Percentiles rank a stretch among this genome's conserved stretches.
Evolutionary conservation across 2,888 invertebrate genomes (phyloP).

Genomic region (Caenorhabditis panamensis): DNA sequence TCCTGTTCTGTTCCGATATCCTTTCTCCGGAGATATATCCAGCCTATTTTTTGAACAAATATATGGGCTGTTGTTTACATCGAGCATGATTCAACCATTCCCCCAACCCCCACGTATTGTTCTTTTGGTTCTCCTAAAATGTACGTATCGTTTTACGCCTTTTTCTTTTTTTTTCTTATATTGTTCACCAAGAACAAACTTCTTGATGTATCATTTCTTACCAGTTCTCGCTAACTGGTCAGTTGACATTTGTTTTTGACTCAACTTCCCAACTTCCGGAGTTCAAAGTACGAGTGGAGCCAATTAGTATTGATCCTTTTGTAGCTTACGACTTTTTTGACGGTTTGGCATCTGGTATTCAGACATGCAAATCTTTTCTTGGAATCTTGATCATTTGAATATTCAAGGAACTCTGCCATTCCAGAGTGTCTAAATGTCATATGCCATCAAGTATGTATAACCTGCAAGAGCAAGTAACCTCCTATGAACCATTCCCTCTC

Average conservation of each 20-base stretch:
- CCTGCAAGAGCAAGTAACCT: too few species aligned
- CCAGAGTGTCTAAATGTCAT: conserved; percentile 13
- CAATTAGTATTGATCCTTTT: too few species aligned
- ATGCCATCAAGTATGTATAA: too few species aligned
- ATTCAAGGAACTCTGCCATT: conserved; percentile 7
- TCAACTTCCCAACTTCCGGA: too few species aligned
- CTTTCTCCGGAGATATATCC: background rate
- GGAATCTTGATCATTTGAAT: too few species aligned
- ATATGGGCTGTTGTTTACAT: conserved; percentile 2
- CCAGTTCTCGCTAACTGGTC: too few species aligned
- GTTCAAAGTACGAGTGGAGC: too few species aligned
- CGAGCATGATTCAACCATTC: conserved; percentile 5
- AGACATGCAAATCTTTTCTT: conserved; percentile 1
- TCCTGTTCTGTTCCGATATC: conserved; percentile 1
- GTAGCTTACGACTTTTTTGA: too few species aligned
- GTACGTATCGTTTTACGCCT: conserved; percentile 1
- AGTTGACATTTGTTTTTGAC: too few species aligned
- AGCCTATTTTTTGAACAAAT: conserved; percentile 4
- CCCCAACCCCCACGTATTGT: background rate
- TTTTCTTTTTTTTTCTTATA: background rate
- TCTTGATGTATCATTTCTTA: background rate
- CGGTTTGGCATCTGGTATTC: background rate
- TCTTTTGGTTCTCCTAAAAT: background rate
- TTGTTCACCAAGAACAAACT: too few species aligned
- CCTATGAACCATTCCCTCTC: too few species aligned